phyloP scores from a whole-genome alignment of 2,113 vertebrate genomes.

The Bubo scandiacus region DNA sequence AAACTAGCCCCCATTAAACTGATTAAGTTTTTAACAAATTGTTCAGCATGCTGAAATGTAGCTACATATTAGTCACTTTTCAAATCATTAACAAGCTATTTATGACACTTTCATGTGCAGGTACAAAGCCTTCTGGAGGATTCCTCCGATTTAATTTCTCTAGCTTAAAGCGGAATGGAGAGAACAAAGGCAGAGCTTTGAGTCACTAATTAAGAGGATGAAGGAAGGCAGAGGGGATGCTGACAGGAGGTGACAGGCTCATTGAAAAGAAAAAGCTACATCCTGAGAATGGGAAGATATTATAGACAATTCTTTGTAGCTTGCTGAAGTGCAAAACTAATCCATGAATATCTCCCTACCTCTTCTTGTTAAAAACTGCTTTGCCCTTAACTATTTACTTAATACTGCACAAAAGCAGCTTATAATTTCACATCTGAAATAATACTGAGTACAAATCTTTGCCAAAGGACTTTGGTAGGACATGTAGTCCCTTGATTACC shows the following conservation, averaged over 20 bases:
- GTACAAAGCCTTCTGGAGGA: conserved; percentile 53
- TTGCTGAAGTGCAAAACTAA: conserved; percentile 30
- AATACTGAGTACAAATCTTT: background rate
- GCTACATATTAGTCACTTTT: conserved; percentile 42
- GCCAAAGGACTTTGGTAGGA: conserved; percentile 3
- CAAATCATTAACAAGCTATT: conserved; percentile 35
- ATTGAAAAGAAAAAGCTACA: conserved; percentile 34
- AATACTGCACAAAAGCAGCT: conserved; percentile 25
- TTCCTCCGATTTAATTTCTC: conserved; percentile 47
- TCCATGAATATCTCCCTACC: background rate
- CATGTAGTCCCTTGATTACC: background rate
- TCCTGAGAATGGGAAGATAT: conserved; percentile 32
- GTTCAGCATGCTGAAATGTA: conserved; percentile 16
- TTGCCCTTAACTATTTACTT: conserved; percentile 40
- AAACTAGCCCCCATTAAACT: background rate
- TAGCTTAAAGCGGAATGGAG: conserved; percentile 3
- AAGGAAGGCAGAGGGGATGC: conserved; percentile 47
- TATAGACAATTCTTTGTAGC: conserved; percentile 21
- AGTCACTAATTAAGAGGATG: conserved; percentile 61
- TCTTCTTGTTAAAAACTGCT: conserved; percentile 20
- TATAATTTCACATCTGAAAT: conserved; percentile 27
- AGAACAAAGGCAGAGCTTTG: conserved; percentile 39
- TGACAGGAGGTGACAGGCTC: conserved; percentile 49
- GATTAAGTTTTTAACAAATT: background rate
- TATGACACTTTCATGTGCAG: conserved; percentile 36